Base-by-base conservation (phyloP, 1,140 invertebrate species). In the Caenorhabditis latens region DNA sequence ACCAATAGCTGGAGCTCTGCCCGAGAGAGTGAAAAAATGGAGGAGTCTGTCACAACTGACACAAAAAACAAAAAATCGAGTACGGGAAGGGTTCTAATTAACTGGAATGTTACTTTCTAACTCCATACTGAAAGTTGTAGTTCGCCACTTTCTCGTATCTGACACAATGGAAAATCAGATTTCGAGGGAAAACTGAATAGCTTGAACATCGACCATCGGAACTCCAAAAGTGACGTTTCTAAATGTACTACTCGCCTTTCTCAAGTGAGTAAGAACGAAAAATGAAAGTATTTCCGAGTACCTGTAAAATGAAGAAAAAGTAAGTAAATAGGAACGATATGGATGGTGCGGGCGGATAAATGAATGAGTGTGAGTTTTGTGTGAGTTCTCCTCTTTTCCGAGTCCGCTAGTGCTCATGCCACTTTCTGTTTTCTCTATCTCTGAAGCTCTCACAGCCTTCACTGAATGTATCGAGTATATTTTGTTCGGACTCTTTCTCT, bases 261-360 rank as follows among this genome's bases (percentile, higher is more conserved):
- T 58, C 83, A 58, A 84, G 55, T 58, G 58, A 84, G 43, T 24
- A 61, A 43, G 58, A 58, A 84, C 42, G 40, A 84, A 58, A 84
- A 53, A 53, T 7, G 53, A 61, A 61, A 63, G 53, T 58, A 42
- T 84, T 58, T 84, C 58, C 19, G n/a, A 84, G 58, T 61, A 63
- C 83, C 83, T 61, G 58, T 61, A 84, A 61, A 84, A 61, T 84
- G 83, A 58, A 58, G 83, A 57, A 21, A 84, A 58, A 57, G 58
- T 42, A 16, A 48, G 55, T 84, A 84, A 84, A 84, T 43, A 79
- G 43, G 71, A 79, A 79, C 71, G 71, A 79, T 79, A 79, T 79
- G 71, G 46, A 50, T 79, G 71, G 43, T 53, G 46, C 71, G 43
- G 71, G 71, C 71, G 71, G 71, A 79, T 79, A 79, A 79, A 79